Evolutionary conservation across 2,113 vertebrate genomes (phyloP).

Genomic region (Ochotona princeps): DNA sequence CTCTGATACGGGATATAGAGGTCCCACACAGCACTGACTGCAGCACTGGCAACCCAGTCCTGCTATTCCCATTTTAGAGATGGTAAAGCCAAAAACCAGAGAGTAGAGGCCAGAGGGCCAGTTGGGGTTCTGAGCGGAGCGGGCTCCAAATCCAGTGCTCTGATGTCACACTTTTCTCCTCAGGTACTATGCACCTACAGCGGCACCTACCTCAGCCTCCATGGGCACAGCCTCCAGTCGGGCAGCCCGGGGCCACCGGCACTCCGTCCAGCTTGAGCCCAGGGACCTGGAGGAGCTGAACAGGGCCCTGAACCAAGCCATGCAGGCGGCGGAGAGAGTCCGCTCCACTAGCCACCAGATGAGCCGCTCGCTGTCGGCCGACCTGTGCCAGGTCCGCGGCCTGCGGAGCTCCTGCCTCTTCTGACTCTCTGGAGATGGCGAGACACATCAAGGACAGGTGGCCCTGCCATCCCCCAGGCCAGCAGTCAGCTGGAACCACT

Average conservation of each 20-base stretch:
- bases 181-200: conserved; percentile 86
- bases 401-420: conserved; percentile 87
- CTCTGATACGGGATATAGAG: too few relatives aligned
- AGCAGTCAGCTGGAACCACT: accelerated
- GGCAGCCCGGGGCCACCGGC: accelerated
- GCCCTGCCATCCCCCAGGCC: too few relatives aligned
- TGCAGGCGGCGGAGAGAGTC: conserved; percentile 86
- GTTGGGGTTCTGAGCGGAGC: not conserved
- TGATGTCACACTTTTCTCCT: not conserved
- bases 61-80: not conserved
- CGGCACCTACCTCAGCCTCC: conserved; percentile 79
- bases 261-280: conserved; percentile 68
- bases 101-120: too few relatives aligned
- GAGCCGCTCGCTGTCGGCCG: conserved; percentile 84
- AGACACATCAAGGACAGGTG: accelerated
- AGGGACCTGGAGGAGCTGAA: conserved; percentile 80
- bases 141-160: accelerated
- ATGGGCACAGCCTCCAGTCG: not conserved
- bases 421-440: conserved; percentile 70
- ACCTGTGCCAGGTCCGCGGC: conserved; percentile 82
- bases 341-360: conserved; percentile 86
- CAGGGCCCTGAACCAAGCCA: conserved; percentile 84
- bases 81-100: not conserved
- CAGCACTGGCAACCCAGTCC: too few relatives aligned
- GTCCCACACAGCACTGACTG: too few relatives aligned